Base-by-base conservation (phyloP, 2,888 invertebrate genomes). In the Cosmorhoe ocellata region DNA sequence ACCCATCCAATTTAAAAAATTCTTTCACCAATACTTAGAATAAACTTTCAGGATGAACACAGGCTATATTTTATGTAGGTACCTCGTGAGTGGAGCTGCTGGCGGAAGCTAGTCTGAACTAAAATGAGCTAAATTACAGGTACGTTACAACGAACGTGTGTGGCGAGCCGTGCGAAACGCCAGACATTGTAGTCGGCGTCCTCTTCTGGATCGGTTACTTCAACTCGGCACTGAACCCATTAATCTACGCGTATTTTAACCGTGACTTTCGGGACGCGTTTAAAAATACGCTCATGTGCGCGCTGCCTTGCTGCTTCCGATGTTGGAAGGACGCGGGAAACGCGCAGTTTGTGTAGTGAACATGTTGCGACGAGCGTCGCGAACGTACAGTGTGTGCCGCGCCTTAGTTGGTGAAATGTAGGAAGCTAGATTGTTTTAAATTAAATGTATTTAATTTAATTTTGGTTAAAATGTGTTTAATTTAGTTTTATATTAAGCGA, bases 221-320 rank as follows among this genome's bases (percentile, higher is more conserved):
- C 64, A 74, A 74, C 51, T 74, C 74, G 0, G 74, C 74, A 13
- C 92, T 99, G 43, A 99, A 99, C 85, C 99, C 99, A 2, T 93
- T 99, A 66, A 98, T 99, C 79, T 98, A 98, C 90, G 98, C 99
- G 30, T 98, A 98, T 89, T 99, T 98, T 92, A 99, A 98, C 86
- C 92, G 98, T 33, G 99, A 99, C 84, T 99, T 99, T 84, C 94
- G 99, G 79, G 96, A 97, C 83, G 98, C 99, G 55, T 99, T 99
- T 89, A 96, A 96, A 84, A 96, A 96, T 80, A 97, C 97, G 30
- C 91, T 97, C 59, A 93, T 95, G 83, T 96, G 96, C 78, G 95
- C 96, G 14, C 91, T 97, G 74, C 99, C 95, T 47, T 96, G 96
- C 91, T 95, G 95, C 74, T 93, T 94, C 77, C 91, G 91, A 54